Evolutionary conservation across 2,888 invertebrate species (phyloP).

Genomic region (Amphipoea lucens): DNA sequence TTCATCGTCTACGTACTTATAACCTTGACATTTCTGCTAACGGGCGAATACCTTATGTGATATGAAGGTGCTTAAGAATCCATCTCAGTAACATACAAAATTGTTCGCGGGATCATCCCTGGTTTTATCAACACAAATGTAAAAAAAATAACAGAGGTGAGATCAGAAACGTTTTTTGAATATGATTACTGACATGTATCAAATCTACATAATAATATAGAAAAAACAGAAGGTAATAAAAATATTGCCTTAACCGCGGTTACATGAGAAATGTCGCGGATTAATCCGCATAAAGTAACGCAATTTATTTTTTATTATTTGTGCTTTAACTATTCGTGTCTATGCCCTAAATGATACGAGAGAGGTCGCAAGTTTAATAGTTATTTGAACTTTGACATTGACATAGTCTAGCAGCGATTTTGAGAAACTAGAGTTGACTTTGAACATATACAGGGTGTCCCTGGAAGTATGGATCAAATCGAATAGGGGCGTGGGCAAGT

Average conservation of each 20-base stretch:
- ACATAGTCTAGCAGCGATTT: constrained; percentile 57
- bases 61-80: constrained; percentile 41
- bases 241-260: constrained; percentile 20
- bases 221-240: constrained; percentile 34
- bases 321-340: constrained; percentile 36
- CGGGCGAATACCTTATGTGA: constrained; percentile 46
- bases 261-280: constrained; percentile 27
- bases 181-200: constrained; percentile 27
- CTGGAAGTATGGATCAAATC: too few species aligned
- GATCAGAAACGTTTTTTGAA: constrained; percentile 43
- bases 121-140: constrained; percentile 20
- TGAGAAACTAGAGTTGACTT: constrained; percentile 36
- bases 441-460: background rate
- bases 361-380: constrained; percentile 52
- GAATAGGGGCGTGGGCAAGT: too few species aligned
- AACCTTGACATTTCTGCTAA: constrained; percentile 51
- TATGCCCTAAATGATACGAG: constrained; percentile 41
- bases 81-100: constrained; percentile 36
- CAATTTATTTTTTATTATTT: constrained; percentile 40
- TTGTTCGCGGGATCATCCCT: constrained; percentile 29
- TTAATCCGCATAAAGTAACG: constrained; percentile 28
- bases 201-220: constrained; percentile 17
- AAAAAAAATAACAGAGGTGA: constrained; percentile 19
- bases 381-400: constrained; percentile 70
- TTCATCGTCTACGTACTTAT: constrained; percentile 23